These are phyloP conservation scores for Brevipalpus yothersi DNA, from an alignment of 1,140 invertebrate genomes.

Conservation along the genomic window DNA sequence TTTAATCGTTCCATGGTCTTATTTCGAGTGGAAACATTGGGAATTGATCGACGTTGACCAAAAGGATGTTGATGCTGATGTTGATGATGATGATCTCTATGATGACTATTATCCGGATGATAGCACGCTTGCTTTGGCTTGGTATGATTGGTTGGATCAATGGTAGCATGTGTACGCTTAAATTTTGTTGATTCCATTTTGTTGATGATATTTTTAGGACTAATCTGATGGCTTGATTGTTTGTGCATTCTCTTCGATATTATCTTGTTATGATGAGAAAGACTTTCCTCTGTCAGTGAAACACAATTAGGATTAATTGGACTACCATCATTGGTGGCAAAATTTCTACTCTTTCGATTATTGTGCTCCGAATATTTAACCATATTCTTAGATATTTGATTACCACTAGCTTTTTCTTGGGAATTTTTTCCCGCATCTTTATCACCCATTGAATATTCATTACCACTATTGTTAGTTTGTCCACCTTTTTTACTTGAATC, in stretches of 20 bases:
- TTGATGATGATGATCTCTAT: background rate
- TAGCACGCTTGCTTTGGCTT: background rate
- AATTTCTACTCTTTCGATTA: background rate
- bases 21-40: background rate
- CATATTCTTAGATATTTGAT: background rate
- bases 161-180: background rate
- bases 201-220: background rate
- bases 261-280: slow-evolving; percentile 6
- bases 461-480: slow-evolving; percentile 11
- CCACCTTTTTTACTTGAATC: slow-evolving; percentile 19
- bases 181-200: background rate
- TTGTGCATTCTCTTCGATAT: slow-evolving; percentile 4
- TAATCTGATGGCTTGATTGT: background rate
- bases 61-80: too few species aligned
- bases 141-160: background rate
- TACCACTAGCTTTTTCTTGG: background rate
- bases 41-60: background rate
- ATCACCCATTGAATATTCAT: slow-evolving; percentile 4
- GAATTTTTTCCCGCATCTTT: too few species aligned
- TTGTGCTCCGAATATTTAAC: background rate
- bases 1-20: background rate
- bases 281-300: slow-evolving; percentile 7
- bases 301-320: slow-evolving; percentile 4
- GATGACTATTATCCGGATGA: background rate
- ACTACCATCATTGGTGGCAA: background rate